Evolutionary conservation across 92 coral and sea anemone species (phyloP).

Genomic region (Heteractis magnifica): DNA sequence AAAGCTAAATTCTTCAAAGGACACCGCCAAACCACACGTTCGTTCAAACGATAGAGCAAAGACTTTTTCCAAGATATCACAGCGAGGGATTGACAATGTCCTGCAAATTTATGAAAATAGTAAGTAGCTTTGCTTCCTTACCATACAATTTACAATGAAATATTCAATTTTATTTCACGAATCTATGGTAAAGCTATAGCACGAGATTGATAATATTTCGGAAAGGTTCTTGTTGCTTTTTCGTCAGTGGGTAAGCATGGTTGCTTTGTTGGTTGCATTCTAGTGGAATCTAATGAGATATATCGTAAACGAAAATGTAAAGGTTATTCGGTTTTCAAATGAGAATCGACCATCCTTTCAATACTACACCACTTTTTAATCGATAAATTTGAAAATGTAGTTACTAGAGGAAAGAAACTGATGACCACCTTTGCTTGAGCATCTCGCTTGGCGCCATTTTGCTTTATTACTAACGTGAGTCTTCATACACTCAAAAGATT

Average conservation of each 20-base stretch:
- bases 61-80: not conserved
- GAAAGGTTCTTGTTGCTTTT: not conserved
- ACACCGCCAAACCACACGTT: not conserved
- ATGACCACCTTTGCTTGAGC: no score
- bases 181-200: not conserved
- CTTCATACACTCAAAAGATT: no score
- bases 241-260: not conserved
- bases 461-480: no score
- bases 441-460: no score
- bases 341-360: no score
- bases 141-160: not conserved
- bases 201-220: not conserved
- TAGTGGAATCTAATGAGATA: no score
- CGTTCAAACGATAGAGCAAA: not conserved
- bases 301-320: no score
- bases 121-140: constrained; percentile 24
- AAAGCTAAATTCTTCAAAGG: not conserved
- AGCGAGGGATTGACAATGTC: constrained; percentile 21
- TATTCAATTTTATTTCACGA: not conserved
- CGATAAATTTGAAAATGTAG: no score
- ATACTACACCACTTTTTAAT: no score
- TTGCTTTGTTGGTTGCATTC: no score
- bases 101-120: constrained; percentile 50
- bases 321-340: no score
- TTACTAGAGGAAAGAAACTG: no score